Evolutionary conservation across 2,113 vertebrate species (phyloP), one percentile per base, ranked within the genome.

Genomic region (Malurus alboscapulatus): DNA sequence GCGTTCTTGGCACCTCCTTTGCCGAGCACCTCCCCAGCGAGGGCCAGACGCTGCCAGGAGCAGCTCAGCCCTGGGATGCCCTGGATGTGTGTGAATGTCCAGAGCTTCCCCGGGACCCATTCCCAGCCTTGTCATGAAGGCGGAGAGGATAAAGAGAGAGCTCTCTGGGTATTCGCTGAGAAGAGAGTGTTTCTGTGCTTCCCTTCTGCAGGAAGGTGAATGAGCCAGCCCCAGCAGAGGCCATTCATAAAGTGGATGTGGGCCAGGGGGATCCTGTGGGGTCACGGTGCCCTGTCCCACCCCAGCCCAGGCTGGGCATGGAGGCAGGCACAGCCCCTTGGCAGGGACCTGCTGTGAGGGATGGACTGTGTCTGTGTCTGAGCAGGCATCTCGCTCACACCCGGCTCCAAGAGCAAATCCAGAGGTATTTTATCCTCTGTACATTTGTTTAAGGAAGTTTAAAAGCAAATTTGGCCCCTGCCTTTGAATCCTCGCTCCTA

Each of bases 381-480:
- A 19, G 72, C 67, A 40, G 1, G 1, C 1, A 0, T 45, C 48
- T 51, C 24, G 19, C 87, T 93, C 58, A 77, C 89, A 36, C 30
- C 45, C 76, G 84, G 42, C 73, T 92, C 83, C 63, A 32, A 94
- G 93, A 95, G 83, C 90, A 94, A 84, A 89, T 34, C 85, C 91
- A 97, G 84, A 94, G 92, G 75, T 85, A 89, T 96, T 88, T 96
- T 71, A 92, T 95, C 83, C 84, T 78, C 88, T 76, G 84, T 89
- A 87, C 68, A 1, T 96, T 97, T 96, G 84, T 95, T 96, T 95
- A 95, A 97, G 94, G 94, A 93, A 96, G 91, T 93, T 97, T 98
- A 98, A 98, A 98, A 98, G 98, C 96, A 97, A 97, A 98, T 96
- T 98, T 98, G 97, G 97, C 97, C 97, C 96, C 84, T 96, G 96